phyloP scores from a whole-genome alignment of 2,888 invertebrate species.

The Papilio gigon region DNA sequence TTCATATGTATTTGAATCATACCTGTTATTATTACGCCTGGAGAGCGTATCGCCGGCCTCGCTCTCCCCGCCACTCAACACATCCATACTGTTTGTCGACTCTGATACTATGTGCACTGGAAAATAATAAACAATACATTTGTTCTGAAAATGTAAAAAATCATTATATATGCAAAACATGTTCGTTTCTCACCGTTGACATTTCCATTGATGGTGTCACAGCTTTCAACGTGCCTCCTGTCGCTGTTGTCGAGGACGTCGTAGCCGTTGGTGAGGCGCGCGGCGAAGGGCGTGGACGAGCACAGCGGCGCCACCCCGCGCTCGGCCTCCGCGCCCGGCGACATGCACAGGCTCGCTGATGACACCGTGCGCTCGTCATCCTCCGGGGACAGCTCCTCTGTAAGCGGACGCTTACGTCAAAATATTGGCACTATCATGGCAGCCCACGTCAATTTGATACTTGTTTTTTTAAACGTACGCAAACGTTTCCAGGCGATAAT shows the following conservation, averaged over 20 bases:
- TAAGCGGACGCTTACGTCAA: conserved; percentile 28
- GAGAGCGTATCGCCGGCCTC: conserved; percentile 76
- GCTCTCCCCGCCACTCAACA: conserved; percentile 77
- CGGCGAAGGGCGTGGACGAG: conserved; percentile 62
- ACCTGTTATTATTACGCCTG: conserved; percentile 77
- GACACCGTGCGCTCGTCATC: conserved; percentile 69
- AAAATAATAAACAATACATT: conserved; percentile 41
- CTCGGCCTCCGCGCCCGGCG: conserved; percentile 54
- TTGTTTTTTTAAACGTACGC: not conserved
- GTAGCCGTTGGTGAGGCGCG: conserved; percentile 61
- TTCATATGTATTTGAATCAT: conserved; percentile 7
- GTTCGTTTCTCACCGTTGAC: conserved; percentile 60
- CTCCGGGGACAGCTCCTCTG: conserved; percentile 68
- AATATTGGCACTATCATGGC: conserved; percentile 36
- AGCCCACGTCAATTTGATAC: conserved; percentile 22
- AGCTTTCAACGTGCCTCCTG: conserved; percentile 44
- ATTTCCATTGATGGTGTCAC: conserved; percentile 68
- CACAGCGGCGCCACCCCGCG: conserved; percentile 50
- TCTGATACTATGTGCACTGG: conserved; percentile 70
- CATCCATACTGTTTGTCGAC: conserved; percentile 78
- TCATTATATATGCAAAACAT: no score
- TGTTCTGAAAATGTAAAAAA: conserved; percentile 19
- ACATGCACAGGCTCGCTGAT: conserved; percentile 74
- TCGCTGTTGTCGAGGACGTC: conserved; percentile 49
- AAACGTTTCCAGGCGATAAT: no score